Evolutionary conservation across 2,888 invertebrate species (phyloP).

Genomic region (Mesorhabditis belari): DNA sequence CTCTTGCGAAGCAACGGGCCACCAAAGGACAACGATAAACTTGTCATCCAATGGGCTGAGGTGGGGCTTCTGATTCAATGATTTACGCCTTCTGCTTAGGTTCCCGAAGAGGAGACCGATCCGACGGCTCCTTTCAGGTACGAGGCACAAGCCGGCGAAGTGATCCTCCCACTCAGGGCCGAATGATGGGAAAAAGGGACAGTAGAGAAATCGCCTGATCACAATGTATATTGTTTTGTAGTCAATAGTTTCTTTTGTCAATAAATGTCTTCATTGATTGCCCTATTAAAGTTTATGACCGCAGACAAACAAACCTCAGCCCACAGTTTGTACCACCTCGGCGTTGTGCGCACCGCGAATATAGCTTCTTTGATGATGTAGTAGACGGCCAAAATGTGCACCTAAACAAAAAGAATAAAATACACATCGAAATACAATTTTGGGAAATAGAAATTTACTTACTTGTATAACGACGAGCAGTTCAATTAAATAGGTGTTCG

Average conservation of each 20-base stretch:
- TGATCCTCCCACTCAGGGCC: constrained; percentile 22
- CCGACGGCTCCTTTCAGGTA: constrained; percentile 34
- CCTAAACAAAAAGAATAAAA: background rate
- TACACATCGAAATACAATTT: background rate
- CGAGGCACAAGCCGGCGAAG: constrained; percentile 29
- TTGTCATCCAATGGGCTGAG: constrained; percentile 32
- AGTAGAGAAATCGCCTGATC: too few species aligned
- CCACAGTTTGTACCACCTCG: background rate
- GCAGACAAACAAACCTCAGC: too few species aligned
- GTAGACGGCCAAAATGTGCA: background rate
- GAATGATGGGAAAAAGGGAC: too few species aligned
- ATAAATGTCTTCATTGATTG: too few species aligned
- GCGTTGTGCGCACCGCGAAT: background rate
- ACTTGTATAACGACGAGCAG: background rate
- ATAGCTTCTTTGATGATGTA: background rate
- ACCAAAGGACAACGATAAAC: constrained; percentile 24
- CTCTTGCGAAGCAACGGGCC: constrained; percentile 20
- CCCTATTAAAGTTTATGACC: too few species aligned
- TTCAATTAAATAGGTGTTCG: too few species aligned
- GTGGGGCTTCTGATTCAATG: constrained; percentile 1
- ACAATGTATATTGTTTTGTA: too few species aligned
- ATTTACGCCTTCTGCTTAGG: background rate
- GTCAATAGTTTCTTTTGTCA: too few species aligned
- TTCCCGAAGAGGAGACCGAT: constrained; percentile 32
- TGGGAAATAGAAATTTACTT: too few species aligned